phyloP scores from a whole-genome alignment of 1,140 invertebrate genomes.

The Cheumatopsyche charites region DNA sequence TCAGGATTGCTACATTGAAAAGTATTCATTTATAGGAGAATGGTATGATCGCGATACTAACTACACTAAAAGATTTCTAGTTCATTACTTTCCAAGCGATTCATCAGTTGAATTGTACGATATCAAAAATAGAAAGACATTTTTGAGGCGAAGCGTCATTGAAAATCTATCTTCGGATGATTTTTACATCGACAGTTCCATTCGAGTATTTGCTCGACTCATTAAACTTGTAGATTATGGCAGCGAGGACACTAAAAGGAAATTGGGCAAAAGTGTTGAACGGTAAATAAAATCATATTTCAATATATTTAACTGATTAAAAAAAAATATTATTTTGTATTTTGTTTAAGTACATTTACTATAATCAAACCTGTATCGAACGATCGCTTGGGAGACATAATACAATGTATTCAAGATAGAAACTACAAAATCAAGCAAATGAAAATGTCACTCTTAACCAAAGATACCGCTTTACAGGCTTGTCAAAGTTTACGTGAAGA shows the following conservation, averaged over 20 bases:
- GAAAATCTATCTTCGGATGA: conserved; percentile 70
- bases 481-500: conserved; percentile 65
- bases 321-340: conserved; percentile 35
- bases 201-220: conserved; percentile 78
- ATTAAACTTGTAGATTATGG: conserved; percentile 81
- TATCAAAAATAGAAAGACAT: conserved; percentile 73
- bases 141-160: conserved; percentile 76
- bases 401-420: conserved; percentile 69
- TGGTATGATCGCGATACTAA: conserved; percentile 82
- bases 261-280: conserved; percentile 65
- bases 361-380: conserved; percentile 76
- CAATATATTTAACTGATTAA: background rate
- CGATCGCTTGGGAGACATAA: conserved; percentile 75
- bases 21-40: conserved; percentile 73
- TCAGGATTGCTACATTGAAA: conserved; percentile 48
- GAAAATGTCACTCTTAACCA: conserved; percentile 70
- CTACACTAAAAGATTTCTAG: conserved; percentile 72
- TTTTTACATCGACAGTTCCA: conserved; percentile 77
- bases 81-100: conserved; percentile 77
- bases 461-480: conserved; percentile 67
- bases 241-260: conserved; percentile 69
- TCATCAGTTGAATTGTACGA: conserved; percentile 84
- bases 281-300: conserved; percentile 58
- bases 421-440: conserved; percentile 75
- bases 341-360: conserved; percentile 71